Base-by-base conservation (phyloP, 1,140 invertebrate species). In the Drosophila albomicans region DNA sequence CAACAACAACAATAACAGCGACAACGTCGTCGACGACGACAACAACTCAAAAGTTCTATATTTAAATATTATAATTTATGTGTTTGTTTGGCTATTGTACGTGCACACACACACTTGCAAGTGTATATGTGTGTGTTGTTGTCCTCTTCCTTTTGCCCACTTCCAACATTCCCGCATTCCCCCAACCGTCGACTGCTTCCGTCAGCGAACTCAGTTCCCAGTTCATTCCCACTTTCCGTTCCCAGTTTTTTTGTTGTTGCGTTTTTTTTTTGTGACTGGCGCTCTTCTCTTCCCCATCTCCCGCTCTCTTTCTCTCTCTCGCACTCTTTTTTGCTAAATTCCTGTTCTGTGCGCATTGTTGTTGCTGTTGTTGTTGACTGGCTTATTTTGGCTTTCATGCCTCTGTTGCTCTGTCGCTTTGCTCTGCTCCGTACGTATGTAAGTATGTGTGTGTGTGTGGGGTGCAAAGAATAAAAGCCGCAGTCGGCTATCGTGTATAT, bases 51-150 rank as follows among this genome's bases (percentile, higher is more conserved):
- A 88, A 89, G 84, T 89, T 88, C 84, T 88, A 88, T 89, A 88
- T 88, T 88, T 88, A 88, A 87, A 87, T 87, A 87, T 88, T 88
- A 87, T 88, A 87, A 87, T 87, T 87, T 87, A 87, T 87, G 85
- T 88, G 80, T 84, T 87, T 87, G 84, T 87, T 87, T 87, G 85
- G 84, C 75, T 82, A 87, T 82, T 79, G 78, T 79, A 75, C 38
- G 41, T 49, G 52, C 52, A 67, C 30, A 41, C 8, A 57, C 16
- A 45, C 28, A 35, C 16, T 11, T 11, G 15, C 11, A 68, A 38
- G 30, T 20, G 38, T 65, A 25, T 43, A 16, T 82, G 63, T 78
- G 61, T 71, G 79, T 77, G 82, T 75, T 70, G 64, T 67, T 59
- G 67, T 41, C 46, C 61, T 74, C 64, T 67, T 67, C 35, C 52